Evolutionary conservation across 2,113 vertebrate species (phyloP), one percentile per base, ranked within the genome.

Genomic region (Tauraco erythrolophus): DNA sequence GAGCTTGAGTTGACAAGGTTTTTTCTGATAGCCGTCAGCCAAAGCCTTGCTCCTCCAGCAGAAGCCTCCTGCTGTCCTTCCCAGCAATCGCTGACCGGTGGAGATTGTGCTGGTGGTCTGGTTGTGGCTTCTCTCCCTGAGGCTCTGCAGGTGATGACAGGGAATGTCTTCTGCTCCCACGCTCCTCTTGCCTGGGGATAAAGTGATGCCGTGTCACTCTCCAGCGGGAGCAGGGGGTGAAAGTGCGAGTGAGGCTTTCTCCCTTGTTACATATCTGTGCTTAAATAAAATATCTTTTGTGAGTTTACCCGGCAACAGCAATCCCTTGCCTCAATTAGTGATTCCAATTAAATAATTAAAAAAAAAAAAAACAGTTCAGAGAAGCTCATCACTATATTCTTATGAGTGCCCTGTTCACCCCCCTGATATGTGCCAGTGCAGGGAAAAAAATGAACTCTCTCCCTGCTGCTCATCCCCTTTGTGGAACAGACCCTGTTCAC

Each of bases 371-470:
- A 3, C 0, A 6, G 9, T 46, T 86, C n/a, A 74, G 41, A 80
- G n/a, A 46, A 57, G 5, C 14, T 88, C 41, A 74, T 76, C 14
- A 54, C 10, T 15, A 46, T 22, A 53, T 37, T 57, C 1, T 0
- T 28, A 54, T 2, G 0, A 87, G 13, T 24, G 14, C 27, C 46
- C 11, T 54, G 10, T 65, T 74, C 12, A 41, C 6, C 5, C 14
- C 6, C 14, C 3, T 0, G 0, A 3, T 15, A 65, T 24, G 6
- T 51, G 14, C 4, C 19, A 68, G 14, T 16, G 16, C 10, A 48
- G 15, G 4, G 5, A 74, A 90, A 74, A 90, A 80, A 77, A 58
- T 30, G 13, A 45, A 11, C 24, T 68, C 1, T 57, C 17, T 85
- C 61, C 41, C 45, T 90, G 10, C 17, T 7, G 33, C 18, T 76